Evolutionary conservation across 2,888 invertebrate genomes (phyloP), one percentile per base, ranked within the genome.

Genomic region (Pseudococcus jackbeardsleyi): DNA sequence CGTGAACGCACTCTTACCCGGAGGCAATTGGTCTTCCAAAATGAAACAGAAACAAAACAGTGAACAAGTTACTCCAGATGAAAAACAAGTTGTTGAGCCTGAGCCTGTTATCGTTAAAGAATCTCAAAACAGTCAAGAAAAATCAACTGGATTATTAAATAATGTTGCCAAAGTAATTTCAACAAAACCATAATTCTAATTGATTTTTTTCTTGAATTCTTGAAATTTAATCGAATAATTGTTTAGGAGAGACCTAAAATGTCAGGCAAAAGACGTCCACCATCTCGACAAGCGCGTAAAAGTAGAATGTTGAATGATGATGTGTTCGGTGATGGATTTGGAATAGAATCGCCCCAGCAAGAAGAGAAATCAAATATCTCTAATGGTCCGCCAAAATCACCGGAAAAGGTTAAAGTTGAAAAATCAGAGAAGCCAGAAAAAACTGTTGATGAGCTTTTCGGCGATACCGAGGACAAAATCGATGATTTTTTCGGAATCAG

Each of bases 1-100:
- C 68, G 84, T 89, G 17, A 87, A 22, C 11, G 89, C 89, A n/a
- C 72, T 89, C 19, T 19, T 89, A 39, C 89, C 89, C 12, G 84
- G 82, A 46, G 26, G 82, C 17, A 89, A 89, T 17, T 68, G 86
- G 48, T 84, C 82, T 6, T 26, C 72, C 1, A 77, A 77, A 26
- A 68, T 46, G 17, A 85, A 85, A 50, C n/a, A 39, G 19, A 86
- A 59, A 22, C 33, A 86, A 22, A 5, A 2, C 19, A 42, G 9
- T 19, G 64, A 64, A 68, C 15, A 12, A 12, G 9, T 86, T 22
- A n/a, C 33, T n/a, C 8, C 19, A 17, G 19, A 59, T n/a, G 68
- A 39, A 42, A 64, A 86, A 48, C 33, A 9, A 54, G 33, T 9
- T 26, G 17, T 22, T 54, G 85, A 46, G 12, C 46, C 59, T 12